Base-by-base conservation (phyloP, 2,113 vertebrate genomes). In the Ceratotherium simum region DNA sequence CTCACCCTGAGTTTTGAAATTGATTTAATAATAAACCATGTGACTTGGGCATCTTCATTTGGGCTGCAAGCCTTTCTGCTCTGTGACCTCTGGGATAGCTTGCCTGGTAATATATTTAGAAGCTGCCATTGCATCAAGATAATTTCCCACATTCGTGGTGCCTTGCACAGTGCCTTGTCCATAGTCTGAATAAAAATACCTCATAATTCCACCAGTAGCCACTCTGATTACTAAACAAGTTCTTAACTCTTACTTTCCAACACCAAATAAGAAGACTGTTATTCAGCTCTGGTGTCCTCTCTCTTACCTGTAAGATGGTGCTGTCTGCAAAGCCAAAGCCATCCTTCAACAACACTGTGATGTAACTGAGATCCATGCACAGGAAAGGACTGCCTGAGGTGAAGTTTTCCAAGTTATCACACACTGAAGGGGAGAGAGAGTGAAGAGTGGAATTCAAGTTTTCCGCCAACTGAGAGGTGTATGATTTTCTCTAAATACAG, bases 331-430 rank as follows among this genome's bases (percentile, higher is more conserved):
- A 99, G 98, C 99, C 99, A 97, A 99, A 99, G 31, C 99, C 99
- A 81, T 99, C 99, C 97, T 99, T 99, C 97, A 99, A 97, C 98
- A 99, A 99, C 98, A 99, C 99, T 29, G 99, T 99, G 98, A 99
- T 99, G 91, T 99, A 99, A 80, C 99, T 99, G 98, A 99, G 99
- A 98, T 99, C 99, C 99, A 99, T 99, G 98, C 99, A 99, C 72
- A 99, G 99, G 98, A 99, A 99, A 73, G 99, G 99, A 96, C 99
- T 99, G 98, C 99, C 99, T 1, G 99, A 99, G 11, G 99, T 99
- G 97, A 99, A 99, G 97, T 99, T 99, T 95, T 99, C 99, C 99
- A 99, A 99, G 98, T 99, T 99, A 98, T 99, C 99, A 98, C 99
- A 99, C 95, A 99, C 99, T 99, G 98, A 72, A 97, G 65, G 46